A percentile compares a stretch with the other conserved stretches of the same genome.
Evolutionary conservation across 2,113 vertebrate species (phyloP).

Genomic region (Perca fluviatilis): DNA sequence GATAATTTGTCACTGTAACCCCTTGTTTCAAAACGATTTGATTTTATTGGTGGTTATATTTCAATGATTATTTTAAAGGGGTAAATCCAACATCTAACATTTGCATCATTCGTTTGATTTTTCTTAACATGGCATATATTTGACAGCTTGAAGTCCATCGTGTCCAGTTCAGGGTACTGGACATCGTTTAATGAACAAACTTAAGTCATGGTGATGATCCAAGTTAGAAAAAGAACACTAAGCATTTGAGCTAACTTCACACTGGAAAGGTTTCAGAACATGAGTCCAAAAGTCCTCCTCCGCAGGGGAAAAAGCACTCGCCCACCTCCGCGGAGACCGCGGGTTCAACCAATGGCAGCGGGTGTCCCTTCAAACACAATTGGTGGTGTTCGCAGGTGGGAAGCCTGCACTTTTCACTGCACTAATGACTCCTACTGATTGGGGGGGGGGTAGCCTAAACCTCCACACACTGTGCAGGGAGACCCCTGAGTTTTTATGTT

Average conservation of each 20-base stretch:
- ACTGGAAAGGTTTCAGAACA: conserved; percentile 64
- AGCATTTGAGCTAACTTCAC: conserved; percentile 53
- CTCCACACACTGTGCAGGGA: conserved; percentile 28
- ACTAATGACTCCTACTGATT: conserved; percentile 56
- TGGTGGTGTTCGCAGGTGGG: conserved; percentile 75
- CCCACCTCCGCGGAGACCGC: conserved; percentile 54
- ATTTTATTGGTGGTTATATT: conserved; percentile 1
- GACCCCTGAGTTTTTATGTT: conserved; percentile 15
- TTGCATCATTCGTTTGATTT: background rate
- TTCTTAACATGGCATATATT: background rate
- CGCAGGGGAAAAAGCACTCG: conserved; percentile 66
- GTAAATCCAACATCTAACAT: background rate
- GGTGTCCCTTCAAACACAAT: conserved; percentile 69
- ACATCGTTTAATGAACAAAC: conserved; percentile 17
- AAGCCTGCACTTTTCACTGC: conserved; percentile 68
- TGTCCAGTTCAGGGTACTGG: conserved; percentile 22
- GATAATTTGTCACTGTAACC: background rate
- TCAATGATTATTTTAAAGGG: background rate
- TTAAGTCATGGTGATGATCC: conserved; percentile 32
- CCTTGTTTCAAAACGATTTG: conserved; percentile 5
- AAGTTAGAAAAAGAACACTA: conserved; percentile 19
- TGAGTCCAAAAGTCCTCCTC: conserved; percentile 74
- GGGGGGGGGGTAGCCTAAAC: conserved; percentile 20
- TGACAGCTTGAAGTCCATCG: conserved; percentile 16
- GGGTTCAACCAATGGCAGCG: conserved; percentile 60